These are phyloP conservation scores for Ephestia elutella DNA, from an alignment of 1,140 invertebrate genomes.

Conservation along the genomic window DNA sequence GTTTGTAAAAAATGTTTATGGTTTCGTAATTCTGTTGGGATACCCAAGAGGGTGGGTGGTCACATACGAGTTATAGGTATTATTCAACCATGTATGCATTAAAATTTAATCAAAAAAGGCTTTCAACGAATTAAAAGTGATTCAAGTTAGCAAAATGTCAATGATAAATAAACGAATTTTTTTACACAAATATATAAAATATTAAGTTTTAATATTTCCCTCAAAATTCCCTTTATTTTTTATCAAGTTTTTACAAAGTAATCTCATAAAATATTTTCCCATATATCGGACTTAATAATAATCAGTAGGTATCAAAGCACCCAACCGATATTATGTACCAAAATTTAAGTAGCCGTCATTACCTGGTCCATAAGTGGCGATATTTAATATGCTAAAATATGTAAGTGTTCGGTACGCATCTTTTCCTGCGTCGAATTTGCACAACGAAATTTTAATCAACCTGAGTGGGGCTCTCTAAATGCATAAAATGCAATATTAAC, in stretches of 20 bases:
- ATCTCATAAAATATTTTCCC: background rate
- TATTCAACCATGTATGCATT: too few relatives aligned
- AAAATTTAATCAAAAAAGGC: too few relatives aligned
- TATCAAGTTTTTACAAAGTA: background rate
- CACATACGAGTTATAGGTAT: too few relatives aligned
- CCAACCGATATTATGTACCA: background rate
- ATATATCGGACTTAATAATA: conserved; percentile 1
- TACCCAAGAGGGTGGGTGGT: background rate
- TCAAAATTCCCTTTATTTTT: too few relatives aligned
- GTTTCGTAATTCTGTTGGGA: background rate
- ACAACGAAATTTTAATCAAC: conserved; percentile 57
- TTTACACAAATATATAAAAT: too few relatives aligned
- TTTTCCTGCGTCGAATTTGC: conserved; percentile 4
- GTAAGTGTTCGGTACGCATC: background rate
- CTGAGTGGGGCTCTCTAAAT: conserved; percentile 30
- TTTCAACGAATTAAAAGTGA: too few relatives aligned
- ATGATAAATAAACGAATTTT: too few relatives aligned
- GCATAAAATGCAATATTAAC: conserved; percentile 64
- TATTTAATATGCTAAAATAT: background rate
- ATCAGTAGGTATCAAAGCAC: background rate
- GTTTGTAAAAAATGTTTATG: background rate
- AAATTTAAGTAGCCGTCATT: background rate
- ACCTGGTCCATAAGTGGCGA: background rate
- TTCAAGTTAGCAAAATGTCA: too few relatives aligned
- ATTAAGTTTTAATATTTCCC: too few relatives aligned